Evolutionary conservation across 2,888 invertebrate genomes (phyloP).

Genomic region (Cosmorhoe ocellata): DNA sequence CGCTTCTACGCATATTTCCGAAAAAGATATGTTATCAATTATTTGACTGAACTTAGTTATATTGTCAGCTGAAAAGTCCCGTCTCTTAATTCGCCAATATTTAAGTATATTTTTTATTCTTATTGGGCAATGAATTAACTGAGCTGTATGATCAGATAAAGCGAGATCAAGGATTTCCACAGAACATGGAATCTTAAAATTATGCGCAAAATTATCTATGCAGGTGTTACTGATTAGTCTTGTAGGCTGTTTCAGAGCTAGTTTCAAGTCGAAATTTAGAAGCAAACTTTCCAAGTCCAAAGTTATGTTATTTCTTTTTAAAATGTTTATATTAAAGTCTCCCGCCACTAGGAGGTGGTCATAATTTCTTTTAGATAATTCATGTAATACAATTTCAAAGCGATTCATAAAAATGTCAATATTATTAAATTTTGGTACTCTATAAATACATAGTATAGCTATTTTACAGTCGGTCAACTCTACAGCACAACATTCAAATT

Average conservation of each 20-base stretch:
- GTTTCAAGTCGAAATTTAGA: not conserved
- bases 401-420: constrained; percentile 4
- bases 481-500: constrained; percentile 9
- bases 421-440: not conserved
- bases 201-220: too few species aligned
- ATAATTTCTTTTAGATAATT: not conserved
- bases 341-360: not conserved
- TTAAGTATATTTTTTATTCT: not conserved
- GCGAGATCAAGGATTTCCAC: not conserved
- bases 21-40: not conserved
- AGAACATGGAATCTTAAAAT: not conserved
- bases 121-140: not conserved
- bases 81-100: too few species aligned
- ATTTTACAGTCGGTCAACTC: constrained; percentile 2
- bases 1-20: not conserved
- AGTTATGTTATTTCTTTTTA: constrained; percentile 3
- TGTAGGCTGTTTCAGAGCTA: too few species aligned
- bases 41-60: not conserved
- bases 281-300: constrained; percentile 4
- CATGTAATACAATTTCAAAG: not conserved
- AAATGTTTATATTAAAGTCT: constrained; percentile 5
- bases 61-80: too few species aligned
- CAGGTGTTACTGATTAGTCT: too few species aligned
- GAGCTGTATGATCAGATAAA: too few species aligned
- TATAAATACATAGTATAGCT: constrained; percentile 6